phyloP scores from a whole-genome alignment of 1,140 invertebrate species.

The Teleopsis dalmanni region DNA sequence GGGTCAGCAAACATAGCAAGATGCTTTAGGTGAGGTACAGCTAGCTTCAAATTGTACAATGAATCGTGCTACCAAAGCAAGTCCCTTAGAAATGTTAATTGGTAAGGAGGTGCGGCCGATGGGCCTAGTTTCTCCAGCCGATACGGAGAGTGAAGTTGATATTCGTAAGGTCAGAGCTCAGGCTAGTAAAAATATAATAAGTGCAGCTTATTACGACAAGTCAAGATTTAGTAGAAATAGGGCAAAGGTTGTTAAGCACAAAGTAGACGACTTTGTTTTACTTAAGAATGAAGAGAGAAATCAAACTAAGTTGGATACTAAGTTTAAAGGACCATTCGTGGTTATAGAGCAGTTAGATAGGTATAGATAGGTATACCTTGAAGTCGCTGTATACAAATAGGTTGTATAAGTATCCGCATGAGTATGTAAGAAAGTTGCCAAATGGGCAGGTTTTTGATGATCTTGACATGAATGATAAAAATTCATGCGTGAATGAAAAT shows the following conservation, averaged over 20 bases:
- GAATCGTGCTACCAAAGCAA: constrained; percentile 22
- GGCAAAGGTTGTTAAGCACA: constrained; percentile 23
- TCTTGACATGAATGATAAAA: not conserved
- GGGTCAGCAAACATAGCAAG: constrained; percentile 27
- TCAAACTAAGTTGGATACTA: not conserved
- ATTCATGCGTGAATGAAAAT: not conserved
- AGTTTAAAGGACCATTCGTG: not conserved
- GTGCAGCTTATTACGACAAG: constrained; percentile 20
- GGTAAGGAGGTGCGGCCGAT: constrained; percentile 30
- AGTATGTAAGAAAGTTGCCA: constrained; percentile 23
- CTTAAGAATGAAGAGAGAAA: constrained; percentile 2
- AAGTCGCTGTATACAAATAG: constrained; percentile 10
- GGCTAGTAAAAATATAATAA: not conserved
- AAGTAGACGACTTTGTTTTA: not conserved
- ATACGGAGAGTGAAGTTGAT: constrained; percentile 11
- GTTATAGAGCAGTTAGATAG: not conserved
- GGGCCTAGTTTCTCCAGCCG: constrained; percentile 17
- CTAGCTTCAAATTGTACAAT: constrained; percentile 32
- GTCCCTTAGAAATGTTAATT: constrained; percentile 29
- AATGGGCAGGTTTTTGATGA: constrained; percentile 8
- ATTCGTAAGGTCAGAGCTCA: constrained; percentile 8
- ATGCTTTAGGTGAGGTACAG: constrained; percentile 30
- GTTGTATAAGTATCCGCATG: constrained; percentile 28
- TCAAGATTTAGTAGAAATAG: constrained; percentile 28
- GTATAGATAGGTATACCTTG: constrained; percentile 5